Conservation (phyloP, 2,888 invertebrate species). For the Spisula subtruncata region DNA sequence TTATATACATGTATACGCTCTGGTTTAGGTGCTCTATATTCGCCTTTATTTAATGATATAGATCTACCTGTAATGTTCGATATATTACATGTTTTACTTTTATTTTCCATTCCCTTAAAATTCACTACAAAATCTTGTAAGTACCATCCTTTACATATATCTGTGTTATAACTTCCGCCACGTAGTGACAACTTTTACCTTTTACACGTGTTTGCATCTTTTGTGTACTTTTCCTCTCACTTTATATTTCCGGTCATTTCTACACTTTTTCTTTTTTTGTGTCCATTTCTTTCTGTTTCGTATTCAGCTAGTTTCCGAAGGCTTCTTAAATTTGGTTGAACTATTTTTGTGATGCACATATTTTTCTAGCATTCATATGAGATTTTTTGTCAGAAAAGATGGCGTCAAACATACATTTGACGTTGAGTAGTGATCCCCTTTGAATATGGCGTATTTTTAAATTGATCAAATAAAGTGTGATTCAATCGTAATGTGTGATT, state of each 20-base stretch:
- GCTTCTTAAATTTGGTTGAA: not conserved
- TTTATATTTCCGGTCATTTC: not conserved
- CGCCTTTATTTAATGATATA: not conserved
- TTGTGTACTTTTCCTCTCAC: not conserved
- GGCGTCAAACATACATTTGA: not conserved
- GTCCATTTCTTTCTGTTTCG: not conserved
- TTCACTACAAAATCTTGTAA: conserved; percentile 37
- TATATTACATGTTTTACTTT: conserved; percentile 29
- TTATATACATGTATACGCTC: not conserved
- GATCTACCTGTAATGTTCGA: not conserved
- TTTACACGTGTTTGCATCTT: conserved; percentile 27
- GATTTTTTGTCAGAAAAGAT: not conserved
- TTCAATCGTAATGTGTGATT: too few relatives aligned
- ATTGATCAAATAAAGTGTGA: not conserved
- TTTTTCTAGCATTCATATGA: not conserved
- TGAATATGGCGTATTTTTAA: not conserved
- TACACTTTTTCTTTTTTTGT: not conserved
- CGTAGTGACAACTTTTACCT: conserved; percentile 8
- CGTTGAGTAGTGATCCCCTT: not conserved
- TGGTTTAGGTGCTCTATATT: not conserved
- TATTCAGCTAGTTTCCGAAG: not conserved
- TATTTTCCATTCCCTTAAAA: conserved; percentile 34
- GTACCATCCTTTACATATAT: conserved; percentile 41
- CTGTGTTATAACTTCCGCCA: conserved; percentile 30
- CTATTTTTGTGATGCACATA: not conserved